Evolutionary conservation across 1,140 invertebrate species (phyloP).

Genomic region (Odontomachus brunneus): DNA sequence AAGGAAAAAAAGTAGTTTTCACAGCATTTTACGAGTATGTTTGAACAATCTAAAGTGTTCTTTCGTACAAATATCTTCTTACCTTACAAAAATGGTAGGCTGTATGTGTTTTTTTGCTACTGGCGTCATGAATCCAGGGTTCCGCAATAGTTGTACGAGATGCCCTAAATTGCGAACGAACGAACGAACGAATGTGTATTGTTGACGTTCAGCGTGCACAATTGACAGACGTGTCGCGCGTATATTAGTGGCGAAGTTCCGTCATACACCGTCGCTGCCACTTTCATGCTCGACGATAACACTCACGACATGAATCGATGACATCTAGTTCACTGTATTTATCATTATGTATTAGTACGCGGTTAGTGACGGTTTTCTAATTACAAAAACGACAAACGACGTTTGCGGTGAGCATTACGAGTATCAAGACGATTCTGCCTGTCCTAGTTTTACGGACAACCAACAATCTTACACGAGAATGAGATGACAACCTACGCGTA

Average conservation of each 20-base stretch:
- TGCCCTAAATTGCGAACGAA: constrained; percentile 10
- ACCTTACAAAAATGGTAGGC: too few relatives aligned
- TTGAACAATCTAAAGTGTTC: too few relatives aligned
- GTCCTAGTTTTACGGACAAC: neutral
- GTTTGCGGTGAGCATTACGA: neutral
- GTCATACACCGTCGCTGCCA: neutral
- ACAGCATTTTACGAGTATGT: too few relatives aligned
- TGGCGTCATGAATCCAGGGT: too few relatives aligned
- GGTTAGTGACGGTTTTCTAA: neutral
- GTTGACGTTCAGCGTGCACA: constrained; percentile 29
- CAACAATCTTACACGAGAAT: neutral
- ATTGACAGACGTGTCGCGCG: constrained; percentile 17
- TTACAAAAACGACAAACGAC: constrained; percentile 17
- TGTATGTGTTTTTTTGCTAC: too few relatives aligned
- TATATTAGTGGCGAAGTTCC: constrained; percentile 7
- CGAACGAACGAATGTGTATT: neutral
- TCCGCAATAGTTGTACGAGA: too few relatives aligned
- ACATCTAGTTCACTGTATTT: constrained; percentile 10
- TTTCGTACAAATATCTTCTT: too few relatives aligned
- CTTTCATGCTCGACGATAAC: neutral
- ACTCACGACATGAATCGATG: neutral
- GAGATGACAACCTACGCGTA: neutral
- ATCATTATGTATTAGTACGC: constrained; percentile 8
- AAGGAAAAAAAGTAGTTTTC: too few relatives aligned
- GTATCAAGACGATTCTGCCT: neutral